These are phyloP conservation scores for Murina feae DNA, from an alignment of 2,113 vertebrate species.

Conservation along the genomic window DNA sequence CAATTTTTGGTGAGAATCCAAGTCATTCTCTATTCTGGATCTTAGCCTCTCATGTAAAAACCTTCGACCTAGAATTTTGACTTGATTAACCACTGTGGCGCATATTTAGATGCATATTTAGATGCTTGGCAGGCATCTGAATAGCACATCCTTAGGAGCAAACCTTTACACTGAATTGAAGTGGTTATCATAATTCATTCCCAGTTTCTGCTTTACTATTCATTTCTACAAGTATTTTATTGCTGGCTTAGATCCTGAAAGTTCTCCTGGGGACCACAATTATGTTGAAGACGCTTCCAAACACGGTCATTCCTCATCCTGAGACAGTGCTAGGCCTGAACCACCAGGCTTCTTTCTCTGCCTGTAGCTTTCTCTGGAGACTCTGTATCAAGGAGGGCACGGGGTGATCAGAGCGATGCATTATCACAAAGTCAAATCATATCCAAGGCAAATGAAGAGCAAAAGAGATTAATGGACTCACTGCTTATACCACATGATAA, in stretches of 20 bases:
- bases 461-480: conserved; percentile 54
- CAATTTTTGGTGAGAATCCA: background rate
- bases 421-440: conserved; percentile 58
- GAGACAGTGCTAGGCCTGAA: background rate
- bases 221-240: conserved; percentile 19
- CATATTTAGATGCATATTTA: background rate
- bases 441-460: conserved; percentile 33
- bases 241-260: background rate
- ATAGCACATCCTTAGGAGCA: background rate
- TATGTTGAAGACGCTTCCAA: conserved; percentile 2
- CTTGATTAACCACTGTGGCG: background rate
- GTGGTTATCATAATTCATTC: background rate
- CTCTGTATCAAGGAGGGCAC: background rate
- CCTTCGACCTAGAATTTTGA: background rate
- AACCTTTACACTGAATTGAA: background rate
- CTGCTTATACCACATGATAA: conserved; percentile 20
- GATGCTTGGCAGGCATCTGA: background rate
- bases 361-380: conserved; percentile 33
- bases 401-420: background rate
- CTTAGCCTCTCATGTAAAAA: background rate
- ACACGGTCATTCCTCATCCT: conserved; percentile 22
- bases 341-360: background rate
- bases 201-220: conserved; percentile 23
- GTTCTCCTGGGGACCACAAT: conserved; percentile 40
- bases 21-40: background rate